phyloP scores from a whole-genome alignment of 1,140 invertebrate genomes.

The Hylaeus anthracinus region DNA sequence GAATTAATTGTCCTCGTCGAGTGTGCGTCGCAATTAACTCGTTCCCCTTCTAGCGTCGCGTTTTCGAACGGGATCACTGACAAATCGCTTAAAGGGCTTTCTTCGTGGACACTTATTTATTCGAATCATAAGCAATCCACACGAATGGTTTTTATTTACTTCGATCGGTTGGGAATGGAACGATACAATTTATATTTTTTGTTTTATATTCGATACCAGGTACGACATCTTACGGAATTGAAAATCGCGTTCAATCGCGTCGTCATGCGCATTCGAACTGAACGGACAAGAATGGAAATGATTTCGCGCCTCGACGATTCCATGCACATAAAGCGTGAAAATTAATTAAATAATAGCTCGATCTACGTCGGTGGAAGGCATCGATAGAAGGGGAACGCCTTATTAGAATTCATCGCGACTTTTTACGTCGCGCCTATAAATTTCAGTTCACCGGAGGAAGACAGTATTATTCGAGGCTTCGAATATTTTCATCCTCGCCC shows the following conservation, averaged over 20 bases:
- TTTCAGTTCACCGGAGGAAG: neutral
- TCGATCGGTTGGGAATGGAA: too few relatives aligned
- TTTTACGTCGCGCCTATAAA: slow-evolving; percentile 27
- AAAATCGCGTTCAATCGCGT: too few relatives aligned
- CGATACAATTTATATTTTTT: too few relatives aligned
- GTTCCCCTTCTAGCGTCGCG: neutral
- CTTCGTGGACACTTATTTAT: too few relatives aligned
- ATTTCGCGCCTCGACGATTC: neutral
- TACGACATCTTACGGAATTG: too few relatives aligned
- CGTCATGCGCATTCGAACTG: too few relatives aligned
- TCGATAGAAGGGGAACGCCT: neutral
- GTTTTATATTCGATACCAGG: too few relatives aligned
- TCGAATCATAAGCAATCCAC: too few relatives aligned
- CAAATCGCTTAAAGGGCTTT: too few relatives aligned
- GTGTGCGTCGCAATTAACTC: slow-evolving; percentile 17
- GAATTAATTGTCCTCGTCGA: slow-evolving; percentile 27
- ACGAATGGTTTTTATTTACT: too few relatives aligned
- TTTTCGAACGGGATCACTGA: neutral
- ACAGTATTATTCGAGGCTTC: slow-evolving; percentile 32
- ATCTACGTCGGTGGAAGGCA: neutral
- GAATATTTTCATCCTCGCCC: slow-evolving; percentile 18
- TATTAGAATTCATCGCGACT: slow-evolving; percentile 33
- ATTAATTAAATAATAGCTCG: neutral
- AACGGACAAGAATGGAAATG: neutral
- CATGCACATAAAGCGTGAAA: neutral